Percentiles rank a stretch among this genome's conserved stretches.
Evolutionary conservation across 2,888 invertebrate species (phyloP).

Genomic region (Oithona nana): DNA sequence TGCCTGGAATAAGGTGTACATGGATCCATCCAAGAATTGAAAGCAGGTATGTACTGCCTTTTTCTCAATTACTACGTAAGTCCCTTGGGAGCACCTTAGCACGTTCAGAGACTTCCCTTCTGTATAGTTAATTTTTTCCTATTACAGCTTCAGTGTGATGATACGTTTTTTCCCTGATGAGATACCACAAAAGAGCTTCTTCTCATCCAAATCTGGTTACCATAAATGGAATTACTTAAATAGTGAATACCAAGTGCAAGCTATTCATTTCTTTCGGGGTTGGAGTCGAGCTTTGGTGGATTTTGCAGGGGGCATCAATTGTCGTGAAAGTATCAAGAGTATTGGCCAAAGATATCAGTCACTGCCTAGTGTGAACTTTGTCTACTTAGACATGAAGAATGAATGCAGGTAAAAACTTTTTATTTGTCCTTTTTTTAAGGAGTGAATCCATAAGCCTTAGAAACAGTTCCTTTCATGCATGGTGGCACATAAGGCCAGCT

Average conservation of each 20-base stretch:
- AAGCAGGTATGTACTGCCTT: background rate
- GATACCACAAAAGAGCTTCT: slow-evolving; percentile 7
- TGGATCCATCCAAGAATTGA: slow-evolving; percentile 13
- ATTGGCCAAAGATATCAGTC: slow-evolving; percentile 6
- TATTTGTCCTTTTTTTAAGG: too few species aligned
- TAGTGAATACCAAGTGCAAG: slow-evolving; percentile 12
- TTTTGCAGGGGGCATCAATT: slow-evolving; percentile 9
- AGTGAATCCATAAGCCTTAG: background rate
- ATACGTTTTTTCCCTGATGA: slow-evolving; percentile 5
- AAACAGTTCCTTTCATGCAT: background rate
- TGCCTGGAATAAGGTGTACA: slow-evolving; percentile 5
- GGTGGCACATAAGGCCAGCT: background rate
- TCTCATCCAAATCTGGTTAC: background rate
- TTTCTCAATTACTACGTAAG: background rate
- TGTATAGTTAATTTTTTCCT: background rate
- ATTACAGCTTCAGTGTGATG: slow-evolving; percentile 6
- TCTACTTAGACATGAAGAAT: slow-evolving; percentile 4
- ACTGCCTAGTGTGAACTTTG: slow-evolving; percentile 3
- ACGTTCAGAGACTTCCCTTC: background rate
- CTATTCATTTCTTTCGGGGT: slow-evolving; percentile 13
- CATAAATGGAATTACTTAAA: slow-evolving; percentile 3
- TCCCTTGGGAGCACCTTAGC: background rate
- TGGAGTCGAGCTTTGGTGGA: slow-evolving; percentile 17
- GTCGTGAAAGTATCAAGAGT: background rate
- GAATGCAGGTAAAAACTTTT: background rate